Percentiles rank a stretch among this genome's conserved stretches.
These are phyloP conservation scores for Choreutis nemorana DNA, from an alignment of 2,888 invertebrate species.

Conservation along the genomic window DNA sequence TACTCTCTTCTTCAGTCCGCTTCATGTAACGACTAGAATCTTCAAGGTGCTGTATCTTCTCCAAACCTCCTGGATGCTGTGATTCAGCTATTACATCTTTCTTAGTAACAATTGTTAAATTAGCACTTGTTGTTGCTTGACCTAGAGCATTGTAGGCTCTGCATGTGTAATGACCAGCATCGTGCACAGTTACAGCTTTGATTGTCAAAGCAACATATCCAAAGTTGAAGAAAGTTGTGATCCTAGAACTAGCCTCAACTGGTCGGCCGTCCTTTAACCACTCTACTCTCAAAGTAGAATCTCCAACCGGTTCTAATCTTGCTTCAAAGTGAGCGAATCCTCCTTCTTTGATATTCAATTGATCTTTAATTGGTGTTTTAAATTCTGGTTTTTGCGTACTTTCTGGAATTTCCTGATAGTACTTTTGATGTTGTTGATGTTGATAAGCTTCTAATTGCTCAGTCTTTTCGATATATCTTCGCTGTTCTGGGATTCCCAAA, in stretches of 20 bases:
- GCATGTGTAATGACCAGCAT: slow-evolving; percentile 90
- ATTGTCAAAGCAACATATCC: slow-evolving; percentile 95
- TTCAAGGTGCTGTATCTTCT: slow-evolving; percentile 91
- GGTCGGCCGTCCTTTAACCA: slow-evolving; percentile 93
- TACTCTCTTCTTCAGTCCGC: slow-evolving; percentile 76
- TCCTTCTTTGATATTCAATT: slow-evolving; percentile 86
- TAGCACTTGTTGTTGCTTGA: slow-evolving; percentile 83
- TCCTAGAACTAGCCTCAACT: slow-evolving; percentile 92
- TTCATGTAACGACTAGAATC: slow-evolving; percentile 79
- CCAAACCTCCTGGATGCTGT: slow-evolving; percentile 90
- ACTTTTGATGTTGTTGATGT: slow-evolving; percentile 80
- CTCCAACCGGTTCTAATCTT: slow-evolving; percentile 91
- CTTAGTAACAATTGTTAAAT: slow-evolving; percentile 83
- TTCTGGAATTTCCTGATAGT: slow-evolving; percentile 82
- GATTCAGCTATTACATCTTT: slow-evolving; percentile 88
- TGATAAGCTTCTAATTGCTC: slow-evolving; percentile 91
- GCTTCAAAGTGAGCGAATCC: slow-evolving; percentile 97
- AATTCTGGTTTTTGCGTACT: slow-evolving; percentile 84
- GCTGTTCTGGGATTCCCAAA: slow-evolving; percentile 89
- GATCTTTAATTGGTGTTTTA: slow-evolving; percentile 89
- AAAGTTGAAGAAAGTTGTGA: slow-evolving; percentile 92
- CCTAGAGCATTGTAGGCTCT: slow-evolving; percentile 88
- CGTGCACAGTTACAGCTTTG: slow-evolving; percentile 87
- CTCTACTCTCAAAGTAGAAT: slow-evolving; percentile 87
- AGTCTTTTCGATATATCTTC: slow-evolving; percentile 90